These are phyloP conservation scores for Bolinopsis microptera DNA, from an alignment of 37 sponge, comb jelly and placozoan genomes.

Conservation along the genomic window DNA sequence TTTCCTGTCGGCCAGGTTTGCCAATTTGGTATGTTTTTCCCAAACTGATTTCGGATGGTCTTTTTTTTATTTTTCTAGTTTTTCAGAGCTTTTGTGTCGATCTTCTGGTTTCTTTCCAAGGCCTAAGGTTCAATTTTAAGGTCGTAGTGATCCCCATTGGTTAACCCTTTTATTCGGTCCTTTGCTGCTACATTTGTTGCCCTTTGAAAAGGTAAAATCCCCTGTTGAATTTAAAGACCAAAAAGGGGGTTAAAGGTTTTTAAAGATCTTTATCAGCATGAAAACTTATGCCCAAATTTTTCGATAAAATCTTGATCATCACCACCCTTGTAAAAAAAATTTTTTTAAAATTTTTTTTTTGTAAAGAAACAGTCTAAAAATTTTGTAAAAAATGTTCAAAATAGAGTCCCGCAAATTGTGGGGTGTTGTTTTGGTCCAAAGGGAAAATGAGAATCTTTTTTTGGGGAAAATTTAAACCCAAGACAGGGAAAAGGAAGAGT, in stretches of 20 bases:
- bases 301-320: not conserved
- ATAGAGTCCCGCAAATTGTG: not conserved
- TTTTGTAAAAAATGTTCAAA: not conserved
- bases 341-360: no score
- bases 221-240: no score
- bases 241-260: no score
- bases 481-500: not conserved
- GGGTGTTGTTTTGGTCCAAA: not conserved
- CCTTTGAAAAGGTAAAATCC: constrained; percentile 80
- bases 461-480: not conserved
- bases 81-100: no score
- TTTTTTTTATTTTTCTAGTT: not conserved
- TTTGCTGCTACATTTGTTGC: constrained; percentile 95
- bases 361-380: no score
- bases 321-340: no score
- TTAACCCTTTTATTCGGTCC: constrained; percentile 85
- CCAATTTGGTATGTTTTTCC: constrained; percentile 94
- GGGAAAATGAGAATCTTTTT: not conserved
- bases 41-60: constrained; percentile 68
- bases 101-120: not conserved
- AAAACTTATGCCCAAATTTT: not conserved
- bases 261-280: constrained; percentile 75
- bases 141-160: constrained; percentile 91
- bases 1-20: constrained; percentile 92
- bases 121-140: constrained; percentile 15